Evolutionary conservation across 2,888 invertebrate species (phyloP), one percentile per base, ranked within the genome.

Genomic region (Stegana nigrithorax): DNA sequence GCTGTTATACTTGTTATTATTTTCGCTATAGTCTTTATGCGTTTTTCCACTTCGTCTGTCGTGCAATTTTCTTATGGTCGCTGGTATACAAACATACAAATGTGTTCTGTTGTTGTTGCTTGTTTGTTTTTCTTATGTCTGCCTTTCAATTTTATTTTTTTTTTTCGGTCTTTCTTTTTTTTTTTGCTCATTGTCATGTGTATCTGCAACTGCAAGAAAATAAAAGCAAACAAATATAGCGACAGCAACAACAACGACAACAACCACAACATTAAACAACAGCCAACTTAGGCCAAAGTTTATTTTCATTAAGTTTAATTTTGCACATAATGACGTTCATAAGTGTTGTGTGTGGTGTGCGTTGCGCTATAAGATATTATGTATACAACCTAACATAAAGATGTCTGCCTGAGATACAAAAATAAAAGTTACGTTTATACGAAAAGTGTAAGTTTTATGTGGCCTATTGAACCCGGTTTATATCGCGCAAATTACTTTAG

Each of bases 221-320:
- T 5, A 4, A 36, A n/a, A 36, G n/a, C n/a, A 36, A n/a, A 36
- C n/a, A 36, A n/a, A n/a, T 36, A n/a, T 3, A n/a, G 14, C 14
- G 7, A 42, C 17, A 17, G 17, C 42, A n/a, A 32, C 2, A n/a
- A 32, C 6, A n/a, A 42, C 7, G 6, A 42, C 42, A 17, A n/a
- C 14, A 5, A 42, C 7, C 12, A 17, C 47, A 17, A 23, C 47
- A 10, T 47, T 10, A 21, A 23, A 47, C 47, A n/a, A n/a, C n/a
- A n/a, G n/a, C n/a, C n/a, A n/a, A n/a, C n/a, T n/a, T n/a, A n/a
- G n/a, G n/a, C 57, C 67, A 77, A 79, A 79, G 79, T 77, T 75
- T 73, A 75, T 79, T 75, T 79, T 75, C 75, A 79, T 75, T 75
- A 75, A 72, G 77, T 73, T 79, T 75, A 75, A 75, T 75, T 68